Base-by-base conservation (phyloP, 2,797 vertebrate genomes). In the Oreochromis grahami region DNA sequence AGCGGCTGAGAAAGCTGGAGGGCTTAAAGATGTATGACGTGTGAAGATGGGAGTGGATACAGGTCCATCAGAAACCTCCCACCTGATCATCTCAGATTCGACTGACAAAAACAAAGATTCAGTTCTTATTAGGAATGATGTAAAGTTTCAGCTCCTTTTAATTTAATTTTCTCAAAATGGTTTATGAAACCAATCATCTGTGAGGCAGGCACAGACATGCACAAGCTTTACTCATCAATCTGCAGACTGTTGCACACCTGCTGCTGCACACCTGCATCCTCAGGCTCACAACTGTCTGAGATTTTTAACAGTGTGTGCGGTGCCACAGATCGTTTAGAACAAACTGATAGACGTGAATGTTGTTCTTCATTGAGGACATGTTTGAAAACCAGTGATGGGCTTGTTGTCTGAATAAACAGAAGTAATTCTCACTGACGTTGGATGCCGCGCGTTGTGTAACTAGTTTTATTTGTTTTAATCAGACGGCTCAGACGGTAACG, bases 321-420 rank as follows among this genome's bases (percentile, higher is more conserved):
- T 0, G 24, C 9, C n/a, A 3, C 41, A 29, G 13, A 7, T 26
- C 3, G 24, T 48, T 70, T 70, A 11, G 14, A 0, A 68, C 7
- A 0, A 70, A 3, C 36, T 43, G 0, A 26, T 14, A 24, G 38
- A 41, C 8, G 3, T 43, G 0, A 68, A 3, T 8, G 5, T 9
- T 60, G 29, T 2, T 34, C 2, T 60, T 60, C 29, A 34, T 34
- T 60, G 19, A 60, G 56, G 6, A 60, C 56, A 7, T 36, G 58
- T 63, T 63, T 63, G 58, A 36, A 48, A 29, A 3, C 41, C 41
- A 72, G 0, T 3, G 68, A 72, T 0, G 4, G 68, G 1, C 24
- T 70, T 17, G 15, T 48, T 48, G 24, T 72, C 15, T 12, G 43
- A 72, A 11, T 19, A 48, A 72, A 48, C 26, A 2, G 15, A 12